Evolutionary conservation across 2,797 vertebrate genomes (phyloP).

Genomic region (Neopelma chrysocephalum): DNA sequence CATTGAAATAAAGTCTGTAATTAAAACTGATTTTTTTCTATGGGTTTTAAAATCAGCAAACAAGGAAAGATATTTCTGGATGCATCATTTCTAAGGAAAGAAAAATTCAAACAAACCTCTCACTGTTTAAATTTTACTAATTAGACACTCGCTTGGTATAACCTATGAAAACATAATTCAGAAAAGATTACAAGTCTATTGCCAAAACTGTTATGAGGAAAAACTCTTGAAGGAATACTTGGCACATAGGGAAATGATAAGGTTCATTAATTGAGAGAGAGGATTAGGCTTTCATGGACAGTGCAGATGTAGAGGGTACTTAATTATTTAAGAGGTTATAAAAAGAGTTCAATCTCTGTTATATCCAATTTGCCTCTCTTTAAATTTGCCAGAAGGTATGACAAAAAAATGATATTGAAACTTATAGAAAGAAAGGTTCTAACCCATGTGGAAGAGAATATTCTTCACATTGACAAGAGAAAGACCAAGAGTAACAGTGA

Average conservation of each 20-base stretch:
- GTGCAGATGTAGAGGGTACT: conserved; percentile 28
- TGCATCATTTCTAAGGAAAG: not conserved
- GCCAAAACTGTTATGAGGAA: not conserved
- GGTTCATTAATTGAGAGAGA: not conserved
- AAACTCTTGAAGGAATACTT: conserved; percentile 16
- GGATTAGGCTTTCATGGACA: conserved; percentile 2
- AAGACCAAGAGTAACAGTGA: not conserved
- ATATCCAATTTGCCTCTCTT: conserved; percentile 44
- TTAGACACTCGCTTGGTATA: not conserved
- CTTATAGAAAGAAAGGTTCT: not conserved
- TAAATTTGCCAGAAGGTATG: conserved; percentile 35
- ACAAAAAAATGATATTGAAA: conserved; percentile 30
- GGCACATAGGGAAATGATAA: not conserved
- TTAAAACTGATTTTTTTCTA: not conserved
- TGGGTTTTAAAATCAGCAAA: not conserved
- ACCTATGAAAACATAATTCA: not conserved
- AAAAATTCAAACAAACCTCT: not conserved
- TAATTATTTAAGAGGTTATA: conserved; percentile 69
- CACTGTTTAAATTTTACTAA: not conserved
- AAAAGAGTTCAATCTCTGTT: conserved; percentile 53
- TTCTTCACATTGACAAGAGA: not conserved
- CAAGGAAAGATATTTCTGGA: not conserved
- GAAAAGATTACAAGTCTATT: not conserved
- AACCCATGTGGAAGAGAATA: not conserved
- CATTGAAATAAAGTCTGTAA: not conserved